Base-by-base conservation (phyloP, 1,140 invertebrate genomes). In the Limonius californicus region DNA sequence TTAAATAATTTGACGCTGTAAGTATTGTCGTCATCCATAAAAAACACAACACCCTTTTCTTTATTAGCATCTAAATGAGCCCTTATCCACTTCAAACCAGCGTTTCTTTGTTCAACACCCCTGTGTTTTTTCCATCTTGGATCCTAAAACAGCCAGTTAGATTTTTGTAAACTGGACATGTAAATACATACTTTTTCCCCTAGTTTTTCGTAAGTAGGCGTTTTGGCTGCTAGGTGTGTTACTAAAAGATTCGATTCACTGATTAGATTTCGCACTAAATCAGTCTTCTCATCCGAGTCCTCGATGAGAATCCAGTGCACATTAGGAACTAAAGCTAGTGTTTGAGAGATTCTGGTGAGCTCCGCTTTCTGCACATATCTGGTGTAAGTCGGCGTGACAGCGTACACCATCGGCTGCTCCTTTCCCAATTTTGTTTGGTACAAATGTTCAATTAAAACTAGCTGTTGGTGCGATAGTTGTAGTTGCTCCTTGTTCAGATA, bases 21-120 rank as follows among this genome's bases (percentile, higher is more conserved):
- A 1, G 92, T 91, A 75, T 99, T 99, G 75, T 99, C 97, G 78
- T 99, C 97, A 77, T 99, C 97, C 77, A 95, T 97, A 80, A 99
- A 99, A 80, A 93, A 99, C 0, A 99, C 87, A 42, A 98, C 86
- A 1, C 92, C 93, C 72, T 82, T 81, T 68, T 85, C 82, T 57
- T 81, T 77, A 15, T 80, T 78, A 0, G 72, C 71, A 30, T 78
- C 72, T 11, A 84, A 71, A 76, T 94, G 89, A 19, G 84, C 79
- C 56, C 94, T 80, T 3, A 99, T 78, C 94, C 96, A 99, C 21
- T 84, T 80, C 4, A 99, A 74, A 2, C 88, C 97, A 9, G 85
- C 79, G 80, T 99, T 99, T 66, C 97, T 83, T 79, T 99, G 97
- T 62, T 91, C 85, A 0, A 99, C 95, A 12, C 97, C 97, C 68